A percentile compares a stretch with the other conserved stretches of the same genome.
phyloP scores from a whole-genome alignment of 2,797 vertebrate species.

The Poeciliopsis turneri region DNA sequence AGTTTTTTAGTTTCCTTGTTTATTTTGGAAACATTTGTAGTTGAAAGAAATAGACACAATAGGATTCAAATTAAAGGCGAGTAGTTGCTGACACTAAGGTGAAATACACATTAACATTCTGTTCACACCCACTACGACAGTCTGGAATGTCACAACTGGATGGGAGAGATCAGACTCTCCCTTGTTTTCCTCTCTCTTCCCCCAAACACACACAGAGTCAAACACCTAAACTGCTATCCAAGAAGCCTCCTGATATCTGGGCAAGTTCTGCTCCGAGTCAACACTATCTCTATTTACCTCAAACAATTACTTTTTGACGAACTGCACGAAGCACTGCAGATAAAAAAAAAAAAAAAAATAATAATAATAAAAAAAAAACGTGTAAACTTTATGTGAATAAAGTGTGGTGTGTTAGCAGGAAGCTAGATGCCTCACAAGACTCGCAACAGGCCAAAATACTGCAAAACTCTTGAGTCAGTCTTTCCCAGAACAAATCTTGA shows the following conservation, averaged over 20 bases:
- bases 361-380: neutral
- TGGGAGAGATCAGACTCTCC: constrained; percentile 9
- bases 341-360: neutral
- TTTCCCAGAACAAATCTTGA: neutral
- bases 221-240: neutral
- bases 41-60: neutral
- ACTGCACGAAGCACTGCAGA: neutral
- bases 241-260: neutral
- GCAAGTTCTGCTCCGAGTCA: neutral
- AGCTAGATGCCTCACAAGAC: neutral
- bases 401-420: neutral
- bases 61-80: constrained; percentile 7
- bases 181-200: too few species aligned
- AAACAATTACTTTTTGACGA: neutral
- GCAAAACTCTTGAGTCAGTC: neutral
- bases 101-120: constrained; percentile 48
- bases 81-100: constrained; percentile 19
- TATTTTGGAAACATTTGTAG: neutral
- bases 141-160: constrained; percentile 66
- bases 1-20: neutral
- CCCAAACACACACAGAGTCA: neutral
- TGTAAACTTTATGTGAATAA: too few species aligned
- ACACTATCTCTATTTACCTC: neutral
- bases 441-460: neutral
- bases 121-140: constrained; percentile 30